Evolutionary conservation across 2,113 vertebrate genomes (phyloP), one percentile per base, ranked within the genome.

Genomic region (Oncorhynchus nerka): DNA sequence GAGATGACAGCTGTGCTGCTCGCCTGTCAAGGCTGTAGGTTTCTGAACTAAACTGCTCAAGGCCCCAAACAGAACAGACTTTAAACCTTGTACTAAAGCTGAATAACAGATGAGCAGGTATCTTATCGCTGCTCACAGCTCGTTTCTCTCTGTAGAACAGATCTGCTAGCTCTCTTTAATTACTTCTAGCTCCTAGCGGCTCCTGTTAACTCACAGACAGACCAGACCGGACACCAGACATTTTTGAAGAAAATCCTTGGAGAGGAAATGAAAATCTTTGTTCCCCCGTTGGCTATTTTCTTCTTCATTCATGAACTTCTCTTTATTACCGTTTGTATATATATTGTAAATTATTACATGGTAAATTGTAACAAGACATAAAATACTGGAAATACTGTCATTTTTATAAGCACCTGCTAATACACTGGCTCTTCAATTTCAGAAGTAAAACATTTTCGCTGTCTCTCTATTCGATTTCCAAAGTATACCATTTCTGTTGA

Each of bases 1-100:
- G 78, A 77, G 55, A 67, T 77, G 71, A 80, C 79, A 76, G 79
- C 74, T 76, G 74, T 22, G 26, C 68, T 48, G 55, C 57, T 76
- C 15, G 45, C 68, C 20, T 70, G 34, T 49, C 20, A 48, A 20
- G 16, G 9, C n/a, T 48, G 45, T 45, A 70, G 45, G 34, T 22
- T 55, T 5, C 51, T 55, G 22, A 4, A 32, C 34, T 49, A 20
- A 70, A 49, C 34, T 12, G 34, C 68, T 24, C 68, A 48, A 15
- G 39, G 68, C 39, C 30, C n/a, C 45, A 49, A 49, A 49, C 68
- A 64, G 39, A 45, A 55, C 16, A 4, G 75, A 62, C 45, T 48
- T 70, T 26, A 70, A 49, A 48, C 9, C 66, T 20, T 48, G 34
- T 70, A n/a, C 68, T 70, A 8, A 32, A 28, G n/a, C 65, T 67